Evolutionary conservation across 1,140 invertebrate genomes (phyloP).

Genomic region (Spodoptera frugiperda): DNA sequence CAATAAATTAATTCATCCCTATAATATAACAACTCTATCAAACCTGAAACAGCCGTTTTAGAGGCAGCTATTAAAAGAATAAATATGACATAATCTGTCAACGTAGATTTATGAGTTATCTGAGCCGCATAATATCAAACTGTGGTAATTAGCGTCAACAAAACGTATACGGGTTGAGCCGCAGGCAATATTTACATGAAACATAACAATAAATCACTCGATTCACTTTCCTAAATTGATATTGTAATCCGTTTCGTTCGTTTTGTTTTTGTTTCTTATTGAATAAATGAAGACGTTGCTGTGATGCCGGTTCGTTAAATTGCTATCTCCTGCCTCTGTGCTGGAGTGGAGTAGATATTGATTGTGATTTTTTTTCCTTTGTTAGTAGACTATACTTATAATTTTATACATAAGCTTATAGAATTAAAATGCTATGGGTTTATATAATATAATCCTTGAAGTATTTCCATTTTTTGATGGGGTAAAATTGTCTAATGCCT

Average conservation of each 20-base stretch:
- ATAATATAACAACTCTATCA: conserved; percentile 9
- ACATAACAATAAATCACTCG: conserved; percentile 82
- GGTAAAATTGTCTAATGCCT: too few species aligned
- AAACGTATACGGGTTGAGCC: conserved; percentile 56
- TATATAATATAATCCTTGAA: too few species aligned
- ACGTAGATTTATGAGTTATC: conserved; percentile 30
- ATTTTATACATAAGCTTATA: background rate
- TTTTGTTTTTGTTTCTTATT: conserved; percentile 77
- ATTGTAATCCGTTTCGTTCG: conserved; percentile 79
- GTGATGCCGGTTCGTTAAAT: conserved; percentile 84
- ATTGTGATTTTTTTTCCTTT: background rate
- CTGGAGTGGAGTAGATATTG: conserved; percentile 61
- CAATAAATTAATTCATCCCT: conserved; percentile 7
- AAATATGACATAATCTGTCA: conserved; percentile 47
- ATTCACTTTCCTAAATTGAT: conserved; percentile 86
- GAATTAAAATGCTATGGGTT: too few species aligned
- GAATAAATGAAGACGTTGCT: conserved; percentile 83
- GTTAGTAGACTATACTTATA: background rate
- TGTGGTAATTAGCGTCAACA: conserved; percentile 67
- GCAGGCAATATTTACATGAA: conserved; percentile 74
- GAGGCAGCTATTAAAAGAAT: conserved; percentile 32
- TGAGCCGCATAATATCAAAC: conserved; percentile 20
- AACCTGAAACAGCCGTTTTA: conserved; percentile 9
- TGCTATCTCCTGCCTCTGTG: conserved; percentile 70
- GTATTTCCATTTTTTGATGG: too few species aligned